phyloP scores from a whole-genome alignment of 2,888 invertebrate species.

The Conops quadrifasciatus region DNA sequence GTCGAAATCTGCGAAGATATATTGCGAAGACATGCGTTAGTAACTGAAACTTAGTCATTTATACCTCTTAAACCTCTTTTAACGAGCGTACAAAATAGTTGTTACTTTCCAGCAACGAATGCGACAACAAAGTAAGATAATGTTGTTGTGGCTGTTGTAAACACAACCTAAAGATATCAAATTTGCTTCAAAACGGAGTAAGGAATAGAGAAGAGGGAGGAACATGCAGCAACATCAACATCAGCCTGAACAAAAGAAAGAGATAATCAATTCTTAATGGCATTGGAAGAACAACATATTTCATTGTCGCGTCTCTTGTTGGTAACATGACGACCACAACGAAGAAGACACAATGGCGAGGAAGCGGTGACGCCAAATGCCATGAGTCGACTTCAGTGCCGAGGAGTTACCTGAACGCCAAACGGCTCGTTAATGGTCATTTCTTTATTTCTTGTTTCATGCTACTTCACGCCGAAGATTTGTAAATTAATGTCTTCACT shows the following conservation, averaged over 20 bases:
- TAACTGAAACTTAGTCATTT: slow-evolving; percentile 50
- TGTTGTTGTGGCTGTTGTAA: slow-evolving; percentile 24
- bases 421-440: background rate
- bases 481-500: slow-evolving; percentile 34
- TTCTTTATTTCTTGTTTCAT: slow-evolving; percentile 6
- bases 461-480: slow-evolving; percentile 22
- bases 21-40: too few species aligned
- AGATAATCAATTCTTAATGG: slow-evolving; percentile 1
- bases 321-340: background rate
- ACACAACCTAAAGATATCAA: slow-evolving; percentile 13
- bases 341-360: background rate
- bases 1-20: too few species aligned
- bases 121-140: slow-evolving; percentile 27
- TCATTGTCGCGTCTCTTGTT: background rate
- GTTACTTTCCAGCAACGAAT: slow-evolving; percentile 43
- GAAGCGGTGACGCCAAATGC: background rate
- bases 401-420: slow-evolving; percentile 1
- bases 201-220: background rate
- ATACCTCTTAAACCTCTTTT: slow-evolving; percentile 38
- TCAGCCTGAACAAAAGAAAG: background rate
- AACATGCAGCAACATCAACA: background rate
- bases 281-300: background rate
- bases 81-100: slow-evolving; percentile 46
- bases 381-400: too few species aligned
- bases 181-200: slow-evolving; percentile 43